These are phyloP conservation scores for Hephaestus fuliginosus DNA, from an alignment of 2,797 vertebrate species.

Conservation along the genomic window DNA sequence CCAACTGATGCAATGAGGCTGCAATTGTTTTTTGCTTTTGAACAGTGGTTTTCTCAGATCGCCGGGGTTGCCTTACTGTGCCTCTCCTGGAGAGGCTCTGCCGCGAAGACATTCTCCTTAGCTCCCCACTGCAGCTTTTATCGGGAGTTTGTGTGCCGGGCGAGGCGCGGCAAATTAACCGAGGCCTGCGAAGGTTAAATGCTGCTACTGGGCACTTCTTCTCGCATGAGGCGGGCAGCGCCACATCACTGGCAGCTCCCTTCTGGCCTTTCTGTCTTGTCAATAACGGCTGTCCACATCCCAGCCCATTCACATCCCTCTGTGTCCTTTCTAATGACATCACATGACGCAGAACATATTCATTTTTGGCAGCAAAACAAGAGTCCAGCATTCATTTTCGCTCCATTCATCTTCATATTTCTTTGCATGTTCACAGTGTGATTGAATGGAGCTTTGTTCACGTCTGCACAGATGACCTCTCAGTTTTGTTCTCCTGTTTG, in stretches of 20 bases:
- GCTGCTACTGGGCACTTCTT: conserved; percentile 54
- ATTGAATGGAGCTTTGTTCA: conserved; percentile 81
- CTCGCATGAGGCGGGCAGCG: conserved; percentile 32
- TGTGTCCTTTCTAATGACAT: conserved; percentile 39
- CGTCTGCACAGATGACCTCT: conserved; percentile 73
- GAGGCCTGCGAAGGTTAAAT: conserved; percentile 72
- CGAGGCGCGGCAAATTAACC: conserved; percentile 61
- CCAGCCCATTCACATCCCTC: conserved; percentile 42
- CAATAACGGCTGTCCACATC: conserved; percentile 57
- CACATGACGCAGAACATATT: conserved; percentile 37
- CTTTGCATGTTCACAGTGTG: conserved; percentile 22
- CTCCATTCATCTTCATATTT: conserved; percentile 41
- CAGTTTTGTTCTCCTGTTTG: conserved; percentile 72
- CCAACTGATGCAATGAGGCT: conserved; percentile 86
- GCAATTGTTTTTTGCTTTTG: conserved; percentile 84
- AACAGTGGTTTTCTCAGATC: conserved; percentile 78
- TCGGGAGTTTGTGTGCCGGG: conserved; percentile 50
- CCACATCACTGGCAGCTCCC: conserved; percentile 43
- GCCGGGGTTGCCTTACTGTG: conserved; percentile 56
- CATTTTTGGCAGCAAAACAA: conserved; percentile 48
- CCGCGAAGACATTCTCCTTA: conserved; percentile 45
- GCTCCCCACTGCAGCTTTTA: conserved; percentile 50
- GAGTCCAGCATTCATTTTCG: conserved; percentile 28
- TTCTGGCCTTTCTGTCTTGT: conserved; percentile 33
- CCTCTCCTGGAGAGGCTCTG: conserved; percentile 52